Evolutionary conservation across 2,113 vertebrate genomes (phyloP).

Genomic region (Oreochromis aureus): DNA sequence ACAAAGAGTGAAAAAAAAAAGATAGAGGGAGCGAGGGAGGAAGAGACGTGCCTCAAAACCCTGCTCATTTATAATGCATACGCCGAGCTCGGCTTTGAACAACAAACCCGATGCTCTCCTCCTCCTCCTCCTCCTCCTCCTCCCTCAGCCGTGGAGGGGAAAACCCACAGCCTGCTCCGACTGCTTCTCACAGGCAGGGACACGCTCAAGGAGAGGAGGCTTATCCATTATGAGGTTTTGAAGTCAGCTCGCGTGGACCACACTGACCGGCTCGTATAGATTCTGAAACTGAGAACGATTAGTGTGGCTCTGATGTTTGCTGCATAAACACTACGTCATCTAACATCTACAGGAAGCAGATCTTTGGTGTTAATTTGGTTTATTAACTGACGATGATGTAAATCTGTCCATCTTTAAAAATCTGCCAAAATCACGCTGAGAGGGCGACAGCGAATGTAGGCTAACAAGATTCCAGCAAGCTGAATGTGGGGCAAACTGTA

Average conservation of each 20-base stretch:
- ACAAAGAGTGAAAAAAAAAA: not conserved
- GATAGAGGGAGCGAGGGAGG: not conserved
- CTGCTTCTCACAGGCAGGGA: slow-evolving; percentile 12
- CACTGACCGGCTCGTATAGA: not conserved
- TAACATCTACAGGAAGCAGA: not conserved
- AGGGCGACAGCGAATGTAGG: not conserved
- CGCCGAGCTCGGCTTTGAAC: slow-evolving; percentile 29
- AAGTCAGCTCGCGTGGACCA: not conserved
- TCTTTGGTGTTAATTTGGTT: not conserved
- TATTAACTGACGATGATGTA: not conserved
- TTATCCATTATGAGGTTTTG: not conserved
- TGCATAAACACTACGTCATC: not conserved
- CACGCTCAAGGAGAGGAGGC: not conserved
- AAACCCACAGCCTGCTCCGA: slow-evolving; percentile 28
- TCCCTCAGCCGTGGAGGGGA: slow-evolving; percentile 2
- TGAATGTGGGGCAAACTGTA: not conserved
- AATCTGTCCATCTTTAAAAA: not conserved
- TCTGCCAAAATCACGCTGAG: not conserved
- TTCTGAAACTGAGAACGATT: not conserved
- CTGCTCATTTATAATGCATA: slow-evolving; percentile 53
- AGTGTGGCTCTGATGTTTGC: not conserved
- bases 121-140: not conserved
- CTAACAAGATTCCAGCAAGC: not conserved
- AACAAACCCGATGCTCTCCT: slow-evolving; percentile 33
- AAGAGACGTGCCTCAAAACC: slow-evolving; percentile 31